phyloP scores from a whole-genome alignment of 2,797 vertebrate genomes.

The Crax fasciolata region DNA sequence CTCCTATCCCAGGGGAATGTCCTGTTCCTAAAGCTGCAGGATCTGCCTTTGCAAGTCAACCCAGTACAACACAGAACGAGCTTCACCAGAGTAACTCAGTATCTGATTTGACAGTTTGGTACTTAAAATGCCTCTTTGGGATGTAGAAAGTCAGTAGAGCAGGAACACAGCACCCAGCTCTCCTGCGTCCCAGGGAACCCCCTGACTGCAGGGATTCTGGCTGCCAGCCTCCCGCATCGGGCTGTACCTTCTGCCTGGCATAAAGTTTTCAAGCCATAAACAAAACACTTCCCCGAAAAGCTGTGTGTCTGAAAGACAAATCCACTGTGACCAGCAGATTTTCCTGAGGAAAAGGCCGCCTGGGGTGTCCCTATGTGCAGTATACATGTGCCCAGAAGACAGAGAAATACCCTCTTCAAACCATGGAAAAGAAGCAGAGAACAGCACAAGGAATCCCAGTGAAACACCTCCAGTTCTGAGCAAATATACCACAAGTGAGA shows the following conservation, averaged over 20 bases:
- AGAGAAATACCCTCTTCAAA: background rate
- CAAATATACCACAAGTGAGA: constrained; percentile 35
- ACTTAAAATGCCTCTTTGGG: background rate
- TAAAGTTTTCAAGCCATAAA: background rate
- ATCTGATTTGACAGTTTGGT: background rate
- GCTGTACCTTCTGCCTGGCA: background rate
- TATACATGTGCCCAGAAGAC: background rate
- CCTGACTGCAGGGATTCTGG: rapidly evolving
- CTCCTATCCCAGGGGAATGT: background rate
- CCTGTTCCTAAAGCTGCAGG: background rate
- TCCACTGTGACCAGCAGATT: background rate
- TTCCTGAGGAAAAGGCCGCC: background rate
- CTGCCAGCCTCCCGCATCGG: background rate
- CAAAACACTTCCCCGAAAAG: rapidly evolving
- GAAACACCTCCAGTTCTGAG: background rate
- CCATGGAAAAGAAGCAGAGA: background rate
- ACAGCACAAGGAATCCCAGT: background rate
- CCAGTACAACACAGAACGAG: rapidly evolving
- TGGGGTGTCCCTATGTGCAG: background rate
- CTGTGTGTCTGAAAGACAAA: background rate
- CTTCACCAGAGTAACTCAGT: background rate
- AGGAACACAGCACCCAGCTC: background rate
- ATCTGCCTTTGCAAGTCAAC: background rate
- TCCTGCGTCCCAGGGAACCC: background rate
- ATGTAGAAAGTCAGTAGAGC: rapidly evolving